Conservation (phyloP, 53 echinoderm and acorn worm genomes). For the Holothuria scabra region DNA sequence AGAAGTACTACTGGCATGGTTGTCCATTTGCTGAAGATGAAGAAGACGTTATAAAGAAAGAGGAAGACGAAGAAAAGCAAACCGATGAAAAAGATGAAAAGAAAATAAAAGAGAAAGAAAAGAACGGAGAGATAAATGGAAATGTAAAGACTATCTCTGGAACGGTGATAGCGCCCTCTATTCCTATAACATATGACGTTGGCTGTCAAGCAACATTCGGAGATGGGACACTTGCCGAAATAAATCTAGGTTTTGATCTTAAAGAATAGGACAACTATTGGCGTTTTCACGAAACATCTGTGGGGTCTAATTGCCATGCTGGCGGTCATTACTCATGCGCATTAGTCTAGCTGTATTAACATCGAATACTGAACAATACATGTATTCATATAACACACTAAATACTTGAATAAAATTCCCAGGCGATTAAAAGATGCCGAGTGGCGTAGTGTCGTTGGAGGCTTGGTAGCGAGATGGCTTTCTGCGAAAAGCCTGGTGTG, state of each 20-base stretch:
- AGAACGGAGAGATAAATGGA: slow-evolving; percentile 3
- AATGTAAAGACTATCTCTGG: slow-evolving; percentile 11
- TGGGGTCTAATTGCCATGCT: too few relatives aligned
- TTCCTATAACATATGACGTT: not conserved
- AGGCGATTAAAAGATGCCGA: too few relatives aligned
- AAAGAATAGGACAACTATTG: not conserved
- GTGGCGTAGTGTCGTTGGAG: too few relatives aligned
- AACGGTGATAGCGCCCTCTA: not conserved
- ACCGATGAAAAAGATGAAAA: slow-evolving; percentile 65
- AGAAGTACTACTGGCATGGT: slow-evolving; percentile 62
- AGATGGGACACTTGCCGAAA: slow-evolving; percentile 10
- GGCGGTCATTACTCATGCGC: too few relatives aligned
- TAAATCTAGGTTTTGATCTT: slow-evolving; percentile 2
- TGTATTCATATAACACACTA: too few relatives aligned
- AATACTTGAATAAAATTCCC: too few relatives aligned
- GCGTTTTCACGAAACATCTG: too few relatives aligned
- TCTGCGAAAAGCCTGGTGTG: too few relatives aligned
- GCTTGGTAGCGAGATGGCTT: too few relatives aligned
- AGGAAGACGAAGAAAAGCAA: slow-evolving; percentile 71
- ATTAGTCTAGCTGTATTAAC: too few relatives aligned
- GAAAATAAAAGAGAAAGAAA: slow-evolving; percentile 57
- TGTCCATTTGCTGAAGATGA: slow-evolving; percentile 65
- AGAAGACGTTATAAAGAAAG: slow-evolving; percentile 66
- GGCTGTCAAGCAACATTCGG: slow-evolving; percentile 19
- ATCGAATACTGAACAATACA: too few relatives aligned